Evolutionary conservation across 2,113 vertebrate genomes (phyloP).

Genomic region (Eubucco bourcierii): DNA sequence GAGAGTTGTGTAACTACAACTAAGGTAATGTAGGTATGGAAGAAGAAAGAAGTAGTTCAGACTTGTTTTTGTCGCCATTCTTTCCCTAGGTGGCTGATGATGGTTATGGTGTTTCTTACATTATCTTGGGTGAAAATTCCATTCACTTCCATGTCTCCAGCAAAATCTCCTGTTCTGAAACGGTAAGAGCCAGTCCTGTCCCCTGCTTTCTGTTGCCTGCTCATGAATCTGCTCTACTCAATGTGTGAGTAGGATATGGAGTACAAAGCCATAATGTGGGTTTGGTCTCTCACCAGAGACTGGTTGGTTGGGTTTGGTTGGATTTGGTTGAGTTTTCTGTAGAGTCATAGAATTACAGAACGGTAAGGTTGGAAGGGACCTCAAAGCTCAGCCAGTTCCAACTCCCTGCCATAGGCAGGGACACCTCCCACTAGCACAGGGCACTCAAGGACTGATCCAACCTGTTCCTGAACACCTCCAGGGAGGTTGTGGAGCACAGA

Average conservation of each 20-base stretch:
- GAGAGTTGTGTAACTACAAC: background rate
- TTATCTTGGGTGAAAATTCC: constrained; percentile 86
- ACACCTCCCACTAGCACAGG: too few species aligned
- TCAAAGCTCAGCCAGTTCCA: too few species aligned
- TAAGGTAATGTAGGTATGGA: background rate
- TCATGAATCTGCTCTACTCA: background rate
- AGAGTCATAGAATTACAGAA: too few species aligned
- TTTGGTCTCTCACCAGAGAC: background rate
- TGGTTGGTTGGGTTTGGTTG: background rate
- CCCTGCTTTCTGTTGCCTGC: background rate
- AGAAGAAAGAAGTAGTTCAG: background rate
- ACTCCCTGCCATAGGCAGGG: too few species aligned
- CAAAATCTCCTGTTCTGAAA: constrained; percentile 92
- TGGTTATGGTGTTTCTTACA: constrained; percentile 96
- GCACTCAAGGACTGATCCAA: too few species aligned
- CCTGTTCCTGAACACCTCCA: too few species aligned
- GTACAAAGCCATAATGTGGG: background rate
- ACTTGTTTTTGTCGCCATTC: background rate
- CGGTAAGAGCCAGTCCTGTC: constrained; percentile 76
- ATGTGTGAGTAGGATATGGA: background rate
- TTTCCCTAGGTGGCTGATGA: constrained; percentile 90
- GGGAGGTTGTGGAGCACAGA: too few species aligned
- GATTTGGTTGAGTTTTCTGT: background rate
- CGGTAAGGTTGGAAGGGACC: too few species aligned
- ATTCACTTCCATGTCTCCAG: constrained; percentile 97